Evolutionary conservation across 2,113 vertebrate species (phyloP).

Genomic region (Dolichallabes microphthalmus): DNA sequence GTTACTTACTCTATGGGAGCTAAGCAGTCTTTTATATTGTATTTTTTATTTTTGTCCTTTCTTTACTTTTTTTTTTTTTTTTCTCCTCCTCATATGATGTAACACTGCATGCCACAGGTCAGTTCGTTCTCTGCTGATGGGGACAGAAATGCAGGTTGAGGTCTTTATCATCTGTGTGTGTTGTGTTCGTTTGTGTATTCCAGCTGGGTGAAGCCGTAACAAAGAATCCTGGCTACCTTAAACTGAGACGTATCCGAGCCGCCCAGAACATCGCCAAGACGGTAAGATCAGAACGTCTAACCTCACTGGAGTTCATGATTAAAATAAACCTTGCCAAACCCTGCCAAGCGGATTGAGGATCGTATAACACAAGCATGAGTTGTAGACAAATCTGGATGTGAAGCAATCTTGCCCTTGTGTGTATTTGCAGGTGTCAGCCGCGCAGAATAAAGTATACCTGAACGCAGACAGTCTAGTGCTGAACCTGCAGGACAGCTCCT

Average conservation of each 20-base stretch:
- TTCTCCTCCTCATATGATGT: slow-evolving; percentile 21
- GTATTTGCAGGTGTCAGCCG: slow-evolving; percentile 77
- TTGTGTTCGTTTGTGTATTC: slow-evolving; percentile 26
- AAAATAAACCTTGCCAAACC: too few relatives aligned
- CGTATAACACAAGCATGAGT: neutral
- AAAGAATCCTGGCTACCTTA: slow-evolving; percentile 91
- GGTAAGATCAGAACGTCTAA: slow-evolving; percentile 64
- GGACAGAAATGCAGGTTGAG: neutral
- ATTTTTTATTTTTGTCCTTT: neutral
- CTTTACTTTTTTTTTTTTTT: neutral
- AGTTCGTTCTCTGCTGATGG: slow-evolving; percentile 27
- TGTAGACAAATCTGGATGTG: neutral
- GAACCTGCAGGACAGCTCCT: slow-evolving; percentile 84
- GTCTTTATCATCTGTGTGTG: neutral
- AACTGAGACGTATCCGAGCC: slow-evolving; percentile 88
- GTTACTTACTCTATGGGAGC: neutral
- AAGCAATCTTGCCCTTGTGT: neutral
- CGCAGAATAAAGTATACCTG: slow-evolving; percentile 92
- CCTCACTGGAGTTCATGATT: neutral
- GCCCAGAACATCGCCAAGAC: slow-evolving; percentile 94
- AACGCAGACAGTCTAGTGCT: slow-evolving; percentile 88
- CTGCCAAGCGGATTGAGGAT: neutral
- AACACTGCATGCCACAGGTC: slow-evolving; percentile 21
- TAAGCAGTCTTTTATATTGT: neutral
- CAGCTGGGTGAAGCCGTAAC: slow-evolving; percentile 71